Evolutionary conservation across 2,113 vertebrate species (phyloP), one percentile per base, ranked within the genome.

Genomic region (Hyaena hyaena): DNA sequence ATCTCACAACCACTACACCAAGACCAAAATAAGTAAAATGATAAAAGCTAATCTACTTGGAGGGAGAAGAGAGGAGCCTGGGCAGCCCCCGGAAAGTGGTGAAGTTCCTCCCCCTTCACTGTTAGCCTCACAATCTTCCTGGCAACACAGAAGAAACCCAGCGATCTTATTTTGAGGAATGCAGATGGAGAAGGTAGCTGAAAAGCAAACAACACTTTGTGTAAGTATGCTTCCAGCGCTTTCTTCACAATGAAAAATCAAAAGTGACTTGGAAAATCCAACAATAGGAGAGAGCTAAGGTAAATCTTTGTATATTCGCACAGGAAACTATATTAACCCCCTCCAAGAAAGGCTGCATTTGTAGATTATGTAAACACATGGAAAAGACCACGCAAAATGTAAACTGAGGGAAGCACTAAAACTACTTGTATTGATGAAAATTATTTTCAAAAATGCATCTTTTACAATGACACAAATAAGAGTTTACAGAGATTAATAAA

Each of bases 131-230:
- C 26, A 66, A 15, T 81, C 61, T 73, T 93, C 66, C 88, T 58
- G 69, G 58, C 17, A 88, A 80, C 50, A 61, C 17, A 50, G 2
- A 88, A n/a, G 63, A 35, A 79, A 71, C 17, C 66, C n/a, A 50
- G 68, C 43, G 10, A 63, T 76, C 48, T 80, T 55, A 79, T 66
- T 96, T 39, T 76, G 43, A 95, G 88, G 48, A 76, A 79, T 33
- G 77, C 39, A 88, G 76, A 84, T 19, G n/a, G 39, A 89, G 68
- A 89, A n/a, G n/a, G 35, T 4, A 23, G 48, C 43, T 58, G 28
- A 66, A 79, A 85, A 68, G 89, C 28, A 71, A 92, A 89, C 55
- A 90, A 66, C 23, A 63, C 31, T 53, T 14, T 39, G 23, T 31
- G 0, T n/a, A 86, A 86, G 48, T 39, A 63, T 53, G 5, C 50